A percentile compares a stretch with the other conserved stretches of the same genome.
Evolutionary conservation across 2,113 vertebrate genomes (phyloP).

Genomic region (Cynocephalus volans): DNA sequence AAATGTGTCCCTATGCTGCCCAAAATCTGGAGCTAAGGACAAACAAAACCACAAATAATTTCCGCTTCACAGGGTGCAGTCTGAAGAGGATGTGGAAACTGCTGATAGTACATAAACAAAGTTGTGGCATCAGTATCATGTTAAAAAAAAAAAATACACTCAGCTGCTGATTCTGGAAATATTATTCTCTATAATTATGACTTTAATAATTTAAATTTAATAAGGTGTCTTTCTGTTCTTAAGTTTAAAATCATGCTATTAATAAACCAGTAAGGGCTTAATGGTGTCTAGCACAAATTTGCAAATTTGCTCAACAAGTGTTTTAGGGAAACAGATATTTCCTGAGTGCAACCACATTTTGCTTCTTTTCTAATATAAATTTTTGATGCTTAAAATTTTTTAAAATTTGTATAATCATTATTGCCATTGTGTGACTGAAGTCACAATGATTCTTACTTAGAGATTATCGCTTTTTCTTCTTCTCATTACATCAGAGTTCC

Average conservation of each 20-base stretch:
- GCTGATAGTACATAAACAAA: constrained; percentile 24
- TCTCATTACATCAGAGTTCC: background rate
- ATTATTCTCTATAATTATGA: background rate
- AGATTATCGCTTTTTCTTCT: background rate
- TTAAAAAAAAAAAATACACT: background rate
- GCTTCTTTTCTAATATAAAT: background rate
- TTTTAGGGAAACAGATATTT: background rate
- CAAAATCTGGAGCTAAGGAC: background rate
- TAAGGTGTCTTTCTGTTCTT: background rate
- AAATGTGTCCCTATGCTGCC: background rate
- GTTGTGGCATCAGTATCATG: background rate
- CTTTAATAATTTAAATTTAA: constrained; percentile 34
- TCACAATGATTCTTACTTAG: background rate
- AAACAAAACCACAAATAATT: constrained; percentile 4
- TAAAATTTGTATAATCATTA: background rate
- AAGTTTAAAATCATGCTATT: constrained; percentile 56
- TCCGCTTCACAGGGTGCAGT: background rate
- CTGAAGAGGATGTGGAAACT: background rate
- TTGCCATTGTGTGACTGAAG: background rate
- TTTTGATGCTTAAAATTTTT: background rate
- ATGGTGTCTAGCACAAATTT: background rate
- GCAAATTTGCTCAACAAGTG: background rate
- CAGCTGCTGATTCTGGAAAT: background rate
- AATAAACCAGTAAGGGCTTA: constrained; percentile 30
- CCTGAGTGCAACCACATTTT: background rate